Base-by-base conservation (phyloP, 2,888 invertebrate species). In the Megastigmus dorsalis region DNA sequence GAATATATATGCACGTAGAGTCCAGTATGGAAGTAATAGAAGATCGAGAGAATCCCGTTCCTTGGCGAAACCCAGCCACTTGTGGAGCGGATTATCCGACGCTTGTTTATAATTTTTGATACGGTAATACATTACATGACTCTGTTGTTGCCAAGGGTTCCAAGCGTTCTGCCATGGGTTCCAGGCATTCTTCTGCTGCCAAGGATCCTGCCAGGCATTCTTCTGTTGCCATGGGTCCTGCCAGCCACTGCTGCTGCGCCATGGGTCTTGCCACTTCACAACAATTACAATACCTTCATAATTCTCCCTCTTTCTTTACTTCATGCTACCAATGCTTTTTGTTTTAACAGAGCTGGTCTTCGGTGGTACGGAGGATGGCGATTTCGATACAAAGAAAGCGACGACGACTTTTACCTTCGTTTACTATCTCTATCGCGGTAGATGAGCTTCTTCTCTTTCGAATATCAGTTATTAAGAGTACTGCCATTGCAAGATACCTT, bases 381-480 rank as follows among this genome's bases (percentile, higher is more conserved):
- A 74, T 76, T 77, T 30, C 50, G 77, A 77, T 75, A 73, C 69
- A 77, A 72, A 74, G 69, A 63, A n/a, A 75, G 26, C 62, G 15
- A 69, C 7, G 28, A 50, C 7, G 41, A 57, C 60, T 36, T n/a
- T 20, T 10, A 10, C 9, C 28, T 33, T 68, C 5, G n/a, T 54
- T 45, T 36, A 15, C n/a, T n/a, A n/a, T n/a, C n/a, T n/a, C n/a
- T n/a, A n/a, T n/a, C n/a, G n/a, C n/a, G n/a, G n/a, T n/a, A n/a
- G n/a, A n/a, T n/a, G n/a, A n/a, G n/a, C n/a, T n/a, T n/a, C n/a
- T n/a, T n/a, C n/a, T n/a, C n/a, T n/a, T n/a, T n/a, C n/a, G n/a
- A n/a, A n/a, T n/a, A n/a, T n/a, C n/a, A n/a, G n/a, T n/a, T n/a
- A n/a, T n/a, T n/a, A n/a, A n/a, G n/a, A n/a, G n/a, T n/a, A n/a